Conservation (phyloP, 2,888 invertebrate species). For the Habroteleia sp. region DNA sequence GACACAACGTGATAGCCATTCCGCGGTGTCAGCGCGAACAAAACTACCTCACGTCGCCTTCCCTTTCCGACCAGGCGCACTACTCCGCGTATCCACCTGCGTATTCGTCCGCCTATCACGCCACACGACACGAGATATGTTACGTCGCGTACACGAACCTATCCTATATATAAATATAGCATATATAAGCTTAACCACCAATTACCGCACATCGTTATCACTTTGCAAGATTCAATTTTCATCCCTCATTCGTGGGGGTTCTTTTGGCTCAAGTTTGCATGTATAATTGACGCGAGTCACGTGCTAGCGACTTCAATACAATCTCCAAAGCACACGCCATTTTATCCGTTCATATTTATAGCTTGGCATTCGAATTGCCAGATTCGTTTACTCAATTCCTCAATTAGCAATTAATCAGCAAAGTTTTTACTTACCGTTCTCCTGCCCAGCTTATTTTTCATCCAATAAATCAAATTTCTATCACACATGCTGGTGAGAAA, state of each 20-base stretch:
- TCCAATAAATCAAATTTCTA: too few relatives aligned
- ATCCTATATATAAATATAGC: constrained; percentile 12
- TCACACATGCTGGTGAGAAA: too few relatives aligned
- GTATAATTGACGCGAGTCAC: constrained; percentile 17
- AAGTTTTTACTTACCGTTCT: too few relatives aligned
- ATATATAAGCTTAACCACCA: constrained; percentile 1
- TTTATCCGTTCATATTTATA: too few relatives aligned
- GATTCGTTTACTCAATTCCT: too few relatives aligned
- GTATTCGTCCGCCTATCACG: constrained; percentile 52
- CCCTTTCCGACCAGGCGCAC: constrained; percentile 61
- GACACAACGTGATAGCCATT: constrained; percentile 39
- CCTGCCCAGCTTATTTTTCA: too few relatives aligned
- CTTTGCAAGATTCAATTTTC: too few relatives aligned
- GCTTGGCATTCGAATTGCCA: too few relatives aligned
- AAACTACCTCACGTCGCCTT: constrained; percentile 57
- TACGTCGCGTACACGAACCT: constrained; percentile 8
- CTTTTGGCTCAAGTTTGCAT: too few relatives aligned
- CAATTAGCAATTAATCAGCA: too few relatives aligned
- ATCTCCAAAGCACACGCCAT: not conserved
- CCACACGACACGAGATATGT: constrained; percentile 43
- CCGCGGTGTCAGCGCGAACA: constrained; percentile 54
- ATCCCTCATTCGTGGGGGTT: too few relatives aligned
- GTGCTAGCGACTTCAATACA: constrained; percentile 2
- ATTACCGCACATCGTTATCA: constrained; percentile 29
- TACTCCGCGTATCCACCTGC: constrained; percentile 44